A percentile compares a stretch with the other conserved stretches of the same genome.
phyloP scores from a whole-genome alignment of 53 echinoderm and acorn worm species.

The Astropecten irregularis region DNA sequence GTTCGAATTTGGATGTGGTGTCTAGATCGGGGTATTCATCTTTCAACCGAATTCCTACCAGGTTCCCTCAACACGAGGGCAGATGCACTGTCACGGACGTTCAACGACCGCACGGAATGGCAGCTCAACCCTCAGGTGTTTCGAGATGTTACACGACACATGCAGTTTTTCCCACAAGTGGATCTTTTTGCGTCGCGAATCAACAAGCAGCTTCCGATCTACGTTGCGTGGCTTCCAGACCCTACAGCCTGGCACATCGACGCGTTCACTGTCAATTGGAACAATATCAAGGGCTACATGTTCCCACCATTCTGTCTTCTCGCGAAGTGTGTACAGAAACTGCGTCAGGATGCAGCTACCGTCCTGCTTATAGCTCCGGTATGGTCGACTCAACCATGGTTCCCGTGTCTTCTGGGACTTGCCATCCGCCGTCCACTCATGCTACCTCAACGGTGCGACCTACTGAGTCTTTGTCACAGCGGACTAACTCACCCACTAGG shows the following conservation, averaged over 20 bases:
- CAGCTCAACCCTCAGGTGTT: too few species aligned
- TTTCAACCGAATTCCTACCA: not conserved
- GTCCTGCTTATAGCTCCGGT: not conserved
- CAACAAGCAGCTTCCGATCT: not conserved
- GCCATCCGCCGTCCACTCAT: not conserved
- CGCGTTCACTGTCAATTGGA: conserved; percentile 12
- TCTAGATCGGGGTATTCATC: not conserved
- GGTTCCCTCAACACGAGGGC: not conserved
- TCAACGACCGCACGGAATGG: too few species aligned
- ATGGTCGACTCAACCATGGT: not conserved
- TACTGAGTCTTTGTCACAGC: not conserved
- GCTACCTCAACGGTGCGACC: not conserved
- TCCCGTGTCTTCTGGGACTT: not conserved
- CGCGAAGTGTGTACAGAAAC: not conserved
- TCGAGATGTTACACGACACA: too few species aligned
- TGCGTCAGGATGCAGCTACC: not conserved
- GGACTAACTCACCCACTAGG: not conserved
- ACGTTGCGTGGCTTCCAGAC: conserved; percentile 8
- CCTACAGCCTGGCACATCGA: not conserved
- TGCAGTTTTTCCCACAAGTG: too few species aligned
- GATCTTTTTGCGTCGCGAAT: conserved; percentile 13
- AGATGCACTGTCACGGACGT: not conserved
- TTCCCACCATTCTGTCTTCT: not conserved
- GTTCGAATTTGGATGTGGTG: not conserved
- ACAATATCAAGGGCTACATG: conserved; percentile 8